Conservation (phyloP, 2,797 vertebrate species). For the Liparis tanakae region DNA sequence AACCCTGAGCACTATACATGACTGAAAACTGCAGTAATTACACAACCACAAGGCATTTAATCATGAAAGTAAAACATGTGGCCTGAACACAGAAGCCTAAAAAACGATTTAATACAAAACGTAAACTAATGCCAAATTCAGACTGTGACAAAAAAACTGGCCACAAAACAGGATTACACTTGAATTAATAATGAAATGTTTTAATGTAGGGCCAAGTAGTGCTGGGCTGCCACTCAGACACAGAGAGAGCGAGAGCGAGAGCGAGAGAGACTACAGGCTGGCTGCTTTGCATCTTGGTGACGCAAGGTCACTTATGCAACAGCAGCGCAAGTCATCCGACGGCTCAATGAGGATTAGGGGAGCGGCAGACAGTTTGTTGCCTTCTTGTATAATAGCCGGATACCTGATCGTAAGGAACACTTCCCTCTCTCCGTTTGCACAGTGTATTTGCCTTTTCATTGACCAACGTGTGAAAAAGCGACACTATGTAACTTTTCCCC, state of each 20-base stretch:
- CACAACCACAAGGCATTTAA: background rate
- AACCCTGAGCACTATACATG: constrained; percentile 2
- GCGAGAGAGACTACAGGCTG: constrained; percentile 43
- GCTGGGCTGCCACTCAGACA: constrained; percentile 31
- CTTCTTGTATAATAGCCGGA: constrained; percentile 45
- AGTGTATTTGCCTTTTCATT: background rate
- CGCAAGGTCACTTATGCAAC: constrained; percentile 87
- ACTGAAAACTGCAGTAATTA: constrained; percentile 18
- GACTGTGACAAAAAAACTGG: background rate
- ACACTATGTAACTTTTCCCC: too few relatives aligned
- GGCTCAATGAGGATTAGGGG: constrained; percentile 78
- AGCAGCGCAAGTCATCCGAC: constrained; percentile 81
- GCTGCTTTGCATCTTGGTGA: constrained; percentile 56
- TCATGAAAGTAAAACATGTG: background rate
- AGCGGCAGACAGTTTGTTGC: constrained; percentile 22
- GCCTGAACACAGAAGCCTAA: background rate
- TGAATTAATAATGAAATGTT: background rate
- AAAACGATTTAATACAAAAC: constrained; percentile 1
- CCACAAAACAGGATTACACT: background rate
- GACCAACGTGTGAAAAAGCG: background rate
- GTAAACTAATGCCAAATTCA: constrained; percentile 23
- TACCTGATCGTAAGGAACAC: constrained; percentile 21
- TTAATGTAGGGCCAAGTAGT: background rate
- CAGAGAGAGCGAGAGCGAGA: constrained; percentile 17
- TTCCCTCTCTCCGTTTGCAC: constrained; percentile 20